Conservation (phyloP, 2,113 vertebrate genomes). For the Empidonax traillii region DNA sequence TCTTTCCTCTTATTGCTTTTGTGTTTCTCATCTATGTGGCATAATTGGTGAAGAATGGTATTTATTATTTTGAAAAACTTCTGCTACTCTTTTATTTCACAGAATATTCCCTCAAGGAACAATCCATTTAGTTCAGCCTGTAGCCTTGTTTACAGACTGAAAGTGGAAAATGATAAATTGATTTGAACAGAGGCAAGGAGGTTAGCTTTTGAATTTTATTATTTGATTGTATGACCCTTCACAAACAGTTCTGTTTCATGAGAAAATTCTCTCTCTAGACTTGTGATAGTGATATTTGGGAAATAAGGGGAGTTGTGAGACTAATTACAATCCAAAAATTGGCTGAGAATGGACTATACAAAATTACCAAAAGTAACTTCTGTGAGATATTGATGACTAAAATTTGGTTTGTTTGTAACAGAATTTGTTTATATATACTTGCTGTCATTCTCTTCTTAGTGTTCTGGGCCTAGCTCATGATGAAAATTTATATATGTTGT, state of each 20-base stretch:
- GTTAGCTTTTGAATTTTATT: conserved; percentile 5
- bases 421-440: not conserved
- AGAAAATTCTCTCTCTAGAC: not conserved
- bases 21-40: not conserved
- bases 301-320: not conserved
- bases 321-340: not conserved
- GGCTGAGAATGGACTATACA: not conserved
- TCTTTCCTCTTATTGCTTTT: not conserved
- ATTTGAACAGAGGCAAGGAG: not conserved
- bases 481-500: not conserved
- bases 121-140: not conserved
- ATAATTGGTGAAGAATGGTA: not conserved
- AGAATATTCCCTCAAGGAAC: not conserved
- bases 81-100: not conserved
- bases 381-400: not conserved
- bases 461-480: not conserved
- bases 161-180: conserved; percentile 13
- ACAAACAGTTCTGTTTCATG: not conserved
- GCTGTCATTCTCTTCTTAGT: not conserved
- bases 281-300: not conserved
- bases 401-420: not conserved
- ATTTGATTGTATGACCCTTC: not conserved
- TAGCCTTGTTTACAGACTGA: not conserved
- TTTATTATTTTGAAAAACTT: conserved; percentile 11
- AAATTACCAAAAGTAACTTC: not conserved